A percentile compares a stretch with the other conserved stretches of the same genome.
These are phyloP conservation scores for Epizoanthus ramosus DNA, from an alignment of 92 coral and sea anemone species.

Conservation along the genomic window DNA sequence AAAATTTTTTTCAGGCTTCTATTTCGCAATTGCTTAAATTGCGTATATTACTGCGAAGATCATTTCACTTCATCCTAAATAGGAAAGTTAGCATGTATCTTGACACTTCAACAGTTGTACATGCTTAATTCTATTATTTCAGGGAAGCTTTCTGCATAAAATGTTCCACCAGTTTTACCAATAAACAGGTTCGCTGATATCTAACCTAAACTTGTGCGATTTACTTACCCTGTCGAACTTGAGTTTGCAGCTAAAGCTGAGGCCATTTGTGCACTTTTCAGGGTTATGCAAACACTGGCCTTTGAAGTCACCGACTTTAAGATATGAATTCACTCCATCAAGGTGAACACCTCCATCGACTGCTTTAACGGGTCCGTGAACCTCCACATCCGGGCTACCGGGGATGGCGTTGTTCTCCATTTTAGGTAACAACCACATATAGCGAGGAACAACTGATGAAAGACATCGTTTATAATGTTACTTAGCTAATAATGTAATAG, in stretches of 20 bases:
- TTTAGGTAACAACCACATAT: constrained; percentile 93
- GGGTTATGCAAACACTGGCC: constrained; percentile 87
- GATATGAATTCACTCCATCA: constrained; percentile 76
- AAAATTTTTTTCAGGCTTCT: too few species aligned
- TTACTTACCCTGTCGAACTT: constrained; percentile 84
- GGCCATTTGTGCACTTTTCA: constrained; percentile 82
- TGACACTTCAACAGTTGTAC: too few species aligned
- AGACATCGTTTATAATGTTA: not conserved
- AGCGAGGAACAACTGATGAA: constrained; percentile 82
- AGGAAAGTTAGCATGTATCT: too few species aligned
- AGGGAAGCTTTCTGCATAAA: too few species aligned
- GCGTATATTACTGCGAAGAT: too few species aligned
- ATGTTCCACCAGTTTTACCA: too few species aligned
- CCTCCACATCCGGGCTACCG: constrained; percentile 89
- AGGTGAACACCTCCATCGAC: constrained; percentile 94
- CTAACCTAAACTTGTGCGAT: not conserved
- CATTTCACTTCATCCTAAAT: too few species aligned
- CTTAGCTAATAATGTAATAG: too few species aligned
- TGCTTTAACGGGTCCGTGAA: constrained; percentile 88
- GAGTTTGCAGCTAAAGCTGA: constrained; percentile 94
- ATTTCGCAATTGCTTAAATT: too few species aligned
- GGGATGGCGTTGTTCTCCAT: constrained; percentile 68
- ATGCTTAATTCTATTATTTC: too few species aligned
- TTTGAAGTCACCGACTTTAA: constrained; percentile 86
- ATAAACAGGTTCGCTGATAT: too few species aligned